Evolutionary conservation across 2,888 invertebrate genomes (phyloP), one percentile per base, ranked within the genome.

Genomic region (Noctua janthe): DNA sequence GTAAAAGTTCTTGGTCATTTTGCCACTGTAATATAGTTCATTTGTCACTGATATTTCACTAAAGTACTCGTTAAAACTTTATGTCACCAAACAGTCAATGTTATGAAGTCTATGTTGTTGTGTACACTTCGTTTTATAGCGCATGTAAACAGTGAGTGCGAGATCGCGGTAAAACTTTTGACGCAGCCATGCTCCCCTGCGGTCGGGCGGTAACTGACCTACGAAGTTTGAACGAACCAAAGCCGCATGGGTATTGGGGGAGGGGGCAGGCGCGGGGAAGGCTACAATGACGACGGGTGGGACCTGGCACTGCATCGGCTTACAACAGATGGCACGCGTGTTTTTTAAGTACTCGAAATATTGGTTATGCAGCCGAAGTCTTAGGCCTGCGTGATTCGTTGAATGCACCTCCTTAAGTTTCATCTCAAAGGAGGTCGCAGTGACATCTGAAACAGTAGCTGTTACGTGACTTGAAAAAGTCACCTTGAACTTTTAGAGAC

Each of bases 141-240:
- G 95, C 93, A 95, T 96, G 97, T 97, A 97, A 96, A 97, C 97
- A 97, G 92, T 94, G 93, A 95, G 92, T 95, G 95, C 94, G 96
- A 93, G 94, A 92, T 92, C 95, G 96, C 95, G 95, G 93, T 93
- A 96, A 96, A 96, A 96, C 93, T 96, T 96, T 96, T 95, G 94
- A 96, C 97, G 95, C 97, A 95, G 96, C 97, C 97, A 97, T 97
- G 93, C 97, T 97, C 96, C 95, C 95, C 94, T 96, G 97, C 95
- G 97, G 96, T 97, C 96, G 96, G 96, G 96, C 97, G 97, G 97
- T 97, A 97, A 97, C 97, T 97, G 97, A 97, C 97, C 97, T 97
- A 97, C 97, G 97, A 97, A 97, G 97, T 97, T 97, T 97, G 96
- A 96, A 97, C 96, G 96, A 96, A 96, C 96, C 96, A 96, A 96